Evolutionary conservation across 2,888 invertebrate genomes (phyloP), one percentile per base, ranked within the genome.

Genomic region (Ephialtes manifestator): DNA sequence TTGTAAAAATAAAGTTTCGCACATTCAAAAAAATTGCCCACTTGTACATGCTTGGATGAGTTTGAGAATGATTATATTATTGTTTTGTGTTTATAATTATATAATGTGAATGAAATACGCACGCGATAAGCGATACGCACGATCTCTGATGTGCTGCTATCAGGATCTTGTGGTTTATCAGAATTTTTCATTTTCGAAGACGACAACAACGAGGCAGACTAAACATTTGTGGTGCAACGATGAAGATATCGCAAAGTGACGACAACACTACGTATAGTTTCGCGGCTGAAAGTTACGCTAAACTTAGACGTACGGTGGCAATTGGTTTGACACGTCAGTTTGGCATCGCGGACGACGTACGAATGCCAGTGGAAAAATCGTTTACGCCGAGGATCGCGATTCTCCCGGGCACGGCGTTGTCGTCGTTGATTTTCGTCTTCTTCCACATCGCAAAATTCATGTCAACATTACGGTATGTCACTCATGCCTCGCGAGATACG

Each of bases 81-180:
- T 10, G 28, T 24, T 13, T 24, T 55, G 20, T 24, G 24, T 55
- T 20, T 10, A 24, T 53, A 10, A 24, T 55, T 20, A 20, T 58
- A 28, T 13, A 28, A 13, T 58, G 28, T 55, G 11, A 24, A 10
- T 55, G 3, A 65, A 78, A 90, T 91, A 92, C 92, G 87, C 88
- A 92, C 92, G 79, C 87, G 86, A 89, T 92, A 92, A 81, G 92
- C 92, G 86, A 92, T 91, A 87, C 89, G 88, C 68, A 92, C 90
- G 80, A 92, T 90, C 84, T 84, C 84, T 39, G 91, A 89, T 31
- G 90, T 71, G 11, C 24, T 18, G 20, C 35, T 35, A 13, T 72
- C 60, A 46, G 18, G 39, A n/a, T 71, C 83, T 58, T 13, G 35
- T 13, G 70, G 15, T 39, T 71, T 43, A 24, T 68, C 53, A 15